phyloP scores from a whole-genome alignment of 2,888 invertebrate genomes.

The Hyposoter dolosus region DNA sequence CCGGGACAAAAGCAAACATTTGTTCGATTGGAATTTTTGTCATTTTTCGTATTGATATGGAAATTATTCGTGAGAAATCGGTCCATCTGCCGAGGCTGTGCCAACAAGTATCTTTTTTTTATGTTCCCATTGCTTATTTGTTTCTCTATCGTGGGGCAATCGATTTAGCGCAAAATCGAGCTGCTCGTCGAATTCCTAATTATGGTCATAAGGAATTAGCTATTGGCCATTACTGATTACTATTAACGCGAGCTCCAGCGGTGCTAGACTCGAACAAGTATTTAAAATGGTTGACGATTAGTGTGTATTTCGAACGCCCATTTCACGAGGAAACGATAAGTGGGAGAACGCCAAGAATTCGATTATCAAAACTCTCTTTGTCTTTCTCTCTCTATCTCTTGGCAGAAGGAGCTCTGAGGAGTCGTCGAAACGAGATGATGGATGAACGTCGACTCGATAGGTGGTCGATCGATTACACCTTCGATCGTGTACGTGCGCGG shows the following conservation, averaged over 20 bases:
- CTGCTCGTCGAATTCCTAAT: conserved; percentile 54
- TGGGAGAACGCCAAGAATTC: conserved; percentile 65
- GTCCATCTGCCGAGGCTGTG: not conserved
- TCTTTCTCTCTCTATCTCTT: conserved; percentile 5
- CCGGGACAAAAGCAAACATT: conserved; percentile 1
- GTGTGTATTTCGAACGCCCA: conserved; percentile 2
- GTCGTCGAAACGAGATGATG: conserved; percentile 72
- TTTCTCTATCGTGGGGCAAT: not conserved
- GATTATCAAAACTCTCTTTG: conserved; percentile 61
- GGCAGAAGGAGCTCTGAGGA: conserved; percentile 55
- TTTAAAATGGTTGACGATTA: conserved; percentile 34
- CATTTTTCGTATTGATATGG: conserved; percentile 57
- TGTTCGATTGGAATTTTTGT: conserved; percentile 43
- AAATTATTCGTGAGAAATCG: conserved; percentile 51
- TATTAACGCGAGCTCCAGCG: conserved; percentile 36
- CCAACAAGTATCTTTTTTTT: not conserved
- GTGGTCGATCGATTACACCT: conserved; percentile 72
- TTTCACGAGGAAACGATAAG: conserved; percentile 1
- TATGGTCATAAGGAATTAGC: conserved; percentile 40
- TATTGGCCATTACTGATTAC: conserved; percentile 30
- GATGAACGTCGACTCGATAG: conserved; percentile 70
- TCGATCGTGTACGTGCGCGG: conserved; percentile 62
- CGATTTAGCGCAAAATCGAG: not conserved
- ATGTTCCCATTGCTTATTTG: not conserved
- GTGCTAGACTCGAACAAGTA: conserved; percentile 20